Percentiles rank a stretch among this genome's conserved stretches.
phyloP scores from a whole-genome alignment of 1,140 invertebrate species.

The Anthonomus grandis region DNA sequence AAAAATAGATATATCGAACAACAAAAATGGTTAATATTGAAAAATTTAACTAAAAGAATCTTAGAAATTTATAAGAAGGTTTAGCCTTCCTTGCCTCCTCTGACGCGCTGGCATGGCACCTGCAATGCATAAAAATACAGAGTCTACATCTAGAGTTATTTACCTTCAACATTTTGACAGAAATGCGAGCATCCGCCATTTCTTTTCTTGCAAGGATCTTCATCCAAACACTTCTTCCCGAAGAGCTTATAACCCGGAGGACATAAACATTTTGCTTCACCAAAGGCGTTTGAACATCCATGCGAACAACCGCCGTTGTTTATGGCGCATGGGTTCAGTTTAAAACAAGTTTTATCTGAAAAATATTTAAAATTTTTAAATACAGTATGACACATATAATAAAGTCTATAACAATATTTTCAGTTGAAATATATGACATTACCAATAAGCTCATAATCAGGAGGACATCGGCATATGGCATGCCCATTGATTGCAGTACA shows the following conservation, averaged over 20 bases:
- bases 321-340: conserved; percentile 48
- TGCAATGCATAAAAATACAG: too few relatives aligned
- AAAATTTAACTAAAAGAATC: too few relatives aligned
- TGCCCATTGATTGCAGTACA: conserved; percentile 35
- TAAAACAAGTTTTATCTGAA: conserved; percentile 50
- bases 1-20: neutral
- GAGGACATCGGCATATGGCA: conserved; percentile 34
- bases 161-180: conserved; percentile 49
- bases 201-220: conserved; percentile 33
- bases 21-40: too few relatives aligned
- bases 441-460: conserved; percentile 30
- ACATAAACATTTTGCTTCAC: conserved; percentile 49
- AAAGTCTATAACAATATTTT: conserved; percentile 34
- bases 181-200: conserved; percentile 67
- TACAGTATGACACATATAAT: neutral
- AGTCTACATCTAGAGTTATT: too few relatives aligned
- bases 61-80: too few relatives aligned
- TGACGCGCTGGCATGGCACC: too few relatives aligned
- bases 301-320: conserved; percentile 51
- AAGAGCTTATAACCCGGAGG: conserved; percentile 39
- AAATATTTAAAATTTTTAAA: neutral
- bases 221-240: conserved; percentile 35
- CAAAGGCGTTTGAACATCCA: conserved; percentile 38
- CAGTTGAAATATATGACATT: conserved; percentile 35
- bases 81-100: too few relatives aligned